A percentile compares a stretch with the other conserved stretches of the same genome.
Evolutionary conservation across 2,113 vertebrate species (phyloP).

Genomic region (Hipposideros armiger): DNA sequence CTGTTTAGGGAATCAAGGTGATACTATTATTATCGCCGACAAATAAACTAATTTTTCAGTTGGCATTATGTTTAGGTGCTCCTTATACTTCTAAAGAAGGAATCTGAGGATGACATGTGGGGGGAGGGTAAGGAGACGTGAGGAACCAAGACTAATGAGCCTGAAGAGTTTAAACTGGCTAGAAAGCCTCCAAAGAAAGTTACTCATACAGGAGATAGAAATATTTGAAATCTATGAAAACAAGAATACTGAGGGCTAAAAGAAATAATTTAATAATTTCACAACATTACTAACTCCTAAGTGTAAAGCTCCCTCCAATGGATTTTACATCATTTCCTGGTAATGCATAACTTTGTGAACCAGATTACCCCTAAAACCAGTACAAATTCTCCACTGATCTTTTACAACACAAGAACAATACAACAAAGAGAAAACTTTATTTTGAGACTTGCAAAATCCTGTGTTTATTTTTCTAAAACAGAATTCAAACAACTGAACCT

Average conservation of each 20-base stretch:
- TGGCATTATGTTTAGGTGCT: not conserved
- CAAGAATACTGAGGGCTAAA: not conserved
- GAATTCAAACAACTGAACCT: conserved; percentile 68
- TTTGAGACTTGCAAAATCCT: conserved; percentile 74
- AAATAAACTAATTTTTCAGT: conserved; percentile 24
- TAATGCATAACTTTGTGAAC: conserved; percentile 52
- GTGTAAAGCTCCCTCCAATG: not conserved
- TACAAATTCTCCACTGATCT: conserved; percentile 45
- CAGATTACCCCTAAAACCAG: conserved; percentile 46
- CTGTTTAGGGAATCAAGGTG: conserved; percentile 2
- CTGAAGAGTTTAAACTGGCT: not conserved
- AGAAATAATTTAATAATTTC: conserved; percentile 29
- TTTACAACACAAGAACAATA: conserved; percentile 34
- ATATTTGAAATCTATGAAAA: not conserved
- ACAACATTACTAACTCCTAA: not conserved
- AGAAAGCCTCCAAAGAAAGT: not conserved
- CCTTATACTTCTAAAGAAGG: not conserved
- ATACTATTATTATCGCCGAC: not conserved
- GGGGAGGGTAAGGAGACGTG: not conserved
- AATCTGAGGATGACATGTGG: not conserved
- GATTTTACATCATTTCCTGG: conserved; percentile 39
- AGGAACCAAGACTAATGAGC: not conserved
- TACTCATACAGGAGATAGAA: not conserved
- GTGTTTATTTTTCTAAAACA: conserved; percentile 74
- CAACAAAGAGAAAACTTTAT: conserved; percentile 70